These are phyloP conservation scores for Cactoblastis cactorum DNA, from an alignment of 2,888 invertebrate species.

Conservation along the genomic window DNA sequence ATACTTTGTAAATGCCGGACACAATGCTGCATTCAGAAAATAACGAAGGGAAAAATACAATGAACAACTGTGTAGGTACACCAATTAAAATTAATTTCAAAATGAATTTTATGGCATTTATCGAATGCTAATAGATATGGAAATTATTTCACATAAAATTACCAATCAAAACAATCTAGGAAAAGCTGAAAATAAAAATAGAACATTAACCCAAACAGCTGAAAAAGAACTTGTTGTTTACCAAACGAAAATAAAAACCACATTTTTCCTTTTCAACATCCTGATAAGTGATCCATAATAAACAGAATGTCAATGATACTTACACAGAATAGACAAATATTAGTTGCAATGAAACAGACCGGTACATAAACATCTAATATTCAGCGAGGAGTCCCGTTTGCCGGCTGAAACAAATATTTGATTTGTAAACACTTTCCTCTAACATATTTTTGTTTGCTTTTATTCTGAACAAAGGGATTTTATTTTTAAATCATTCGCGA, in stretches of 20 bases:
- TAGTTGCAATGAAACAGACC: background rate
- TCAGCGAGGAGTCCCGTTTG: background rate
- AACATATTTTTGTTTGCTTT: background rate
- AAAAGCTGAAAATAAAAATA: background rate
- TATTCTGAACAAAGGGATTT: background rate
- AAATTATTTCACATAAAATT: too few species aligned
- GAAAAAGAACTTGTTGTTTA: background rate
- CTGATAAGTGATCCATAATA: background rate
- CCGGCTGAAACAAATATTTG: slow-evolving; percentile 8
- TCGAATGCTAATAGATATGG: too few species aligned
- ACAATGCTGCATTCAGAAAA: too few species aligned
- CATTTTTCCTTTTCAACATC: background rate
- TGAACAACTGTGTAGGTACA: too few species aligned
- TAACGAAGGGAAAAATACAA: too few species aligned
- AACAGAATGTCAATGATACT: background rate
- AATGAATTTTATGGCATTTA: too few species aligned
- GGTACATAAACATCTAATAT: slow-evolving; percentile 5
- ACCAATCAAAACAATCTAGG: too few species aligned
- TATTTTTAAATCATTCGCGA: background rate
- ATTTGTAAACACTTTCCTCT: slow-evolving; percentile 8
- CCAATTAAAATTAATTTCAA: too few species aligned
- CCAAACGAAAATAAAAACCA: background rate
- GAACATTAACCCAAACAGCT: background rate
- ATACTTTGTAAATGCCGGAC: too few species aligned
- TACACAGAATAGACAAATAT: background rate